Evolutionary conservation across 1,140 invertebrate species (phyloP), one percentile per base, ranked within the genome.

Genomic region (Galendromus occidentalis): DNA sequence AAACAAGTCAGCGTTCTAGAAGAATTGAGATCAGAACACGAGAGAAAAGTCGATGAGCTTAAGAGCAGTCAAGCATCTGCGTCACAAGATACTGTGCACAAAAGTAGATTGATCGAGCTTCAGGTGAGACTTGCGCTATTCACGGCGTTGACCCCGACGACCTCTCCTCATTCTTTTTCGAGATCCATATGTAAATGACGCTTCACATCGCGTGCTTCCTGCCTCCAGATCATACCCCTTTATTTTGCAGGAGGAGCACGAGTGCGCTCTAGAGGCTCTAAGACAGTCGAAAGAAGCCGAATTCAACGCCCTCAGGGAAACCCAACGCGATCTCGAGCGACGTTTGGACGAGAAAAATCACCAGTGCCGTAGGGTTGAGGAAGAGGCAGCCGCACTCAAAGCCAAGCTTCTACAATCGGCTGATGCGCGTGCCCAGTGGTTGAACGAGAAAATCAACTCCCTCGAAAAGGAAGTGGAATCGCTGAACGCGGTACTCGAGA

Each of bases 381-480:
- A 69, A 9, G 67, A 66, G 68, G 67, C 63, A 63, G 6, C 64
- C 65, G 41, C 67, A 66, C 44, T 68, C 69, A 28, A 66, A 68
- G 41, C 28, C 59, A 20, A 69, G 68, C 64, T 45, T 68, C 17
- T 59, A 4, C 51, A 59, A 22, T 59, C 51, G 14, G 51, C 69
- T 67, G 64, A 67, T 69, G 39, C 30, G 14, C 45, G 22, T 14
- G 51, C 64, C 39, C 44, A 69, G 67, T 69, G 67, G 68, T 47
- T 69, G 1, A 67, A 65, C 4, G 47, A 66, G 7, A 45, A 66
- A 18, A 68, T 68, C 33, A 39, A 64, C 2, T 67, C 68, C 18
- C 64, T 69, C 0, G 68, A 69, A 39, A 69, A 69, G 28, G 70
- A 71, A 64, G 70, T 70, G 9, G 70, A 71, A 29, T 69, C 68